phyloP scores from a whole-genome alignment of 2,113 vertebrate species.

The Nettapus auritus region DNA sequence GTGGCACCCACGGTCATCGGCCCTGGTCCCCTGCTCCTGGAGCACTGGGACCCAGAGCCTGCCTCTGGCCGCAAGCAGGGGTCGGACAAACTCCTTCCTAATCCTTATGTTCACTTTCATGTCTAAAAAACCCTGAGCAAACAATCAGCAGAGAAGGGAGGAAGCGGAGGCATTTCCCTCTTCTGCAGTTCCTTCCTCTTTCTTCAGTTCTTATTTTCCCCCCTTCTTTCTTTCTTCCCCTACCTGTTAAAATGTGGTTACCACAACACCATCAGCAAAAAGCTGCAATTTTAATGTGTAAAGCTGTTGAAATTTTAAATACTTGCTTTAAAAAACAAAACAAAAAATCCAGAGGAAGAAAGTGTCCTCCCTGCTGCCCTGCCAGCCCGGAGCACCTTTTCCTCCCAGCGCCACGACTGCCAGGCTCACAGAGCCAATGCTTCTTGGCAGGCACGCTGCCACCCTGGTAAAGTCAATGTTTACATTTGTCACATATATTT shows the following conservation, averaged over 20 bases:
- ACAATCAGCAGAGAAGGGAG: background rate
- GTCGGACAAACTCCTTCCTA: background rate
- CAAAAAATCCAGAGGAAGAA: background rate
- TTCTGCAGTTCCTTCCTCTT: background rate
- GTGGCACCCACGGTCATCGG: slow-evolving; percentile 1
- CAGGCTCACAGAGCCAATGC: accelerated
- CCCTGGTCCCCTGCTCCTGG: background rate
- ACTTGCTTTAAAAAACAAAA: background rate
- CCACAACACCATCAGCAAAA: accelerated
- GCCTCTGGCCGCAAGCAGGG: background rate
- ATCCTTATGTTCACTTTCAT: accelerated
- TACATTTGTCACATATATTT: background rate
- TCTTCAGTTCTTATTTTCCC: background rate
- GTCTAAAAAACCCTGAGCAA: background rate
- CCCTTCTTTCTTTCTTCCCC: background rate
- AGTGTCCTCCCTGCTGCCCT: background rate
- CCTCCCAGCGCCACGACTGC: accelerated
- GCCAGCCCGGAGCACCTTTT: background rate
- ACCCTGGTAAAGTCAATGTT: background rate
- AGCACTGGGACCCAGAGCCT: accelerated
- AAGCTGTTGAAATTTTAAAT: background rate
- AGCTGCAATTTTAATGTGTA: background rate
- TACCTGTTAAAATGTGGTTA: background rate
- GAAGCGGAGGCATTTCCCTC: background rate
- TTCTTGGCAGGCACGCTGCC: background rate